Base-by-base conservation (phyloP, 1,140 invertebrate species). In the Dufourea novaeangliae region DNA sequence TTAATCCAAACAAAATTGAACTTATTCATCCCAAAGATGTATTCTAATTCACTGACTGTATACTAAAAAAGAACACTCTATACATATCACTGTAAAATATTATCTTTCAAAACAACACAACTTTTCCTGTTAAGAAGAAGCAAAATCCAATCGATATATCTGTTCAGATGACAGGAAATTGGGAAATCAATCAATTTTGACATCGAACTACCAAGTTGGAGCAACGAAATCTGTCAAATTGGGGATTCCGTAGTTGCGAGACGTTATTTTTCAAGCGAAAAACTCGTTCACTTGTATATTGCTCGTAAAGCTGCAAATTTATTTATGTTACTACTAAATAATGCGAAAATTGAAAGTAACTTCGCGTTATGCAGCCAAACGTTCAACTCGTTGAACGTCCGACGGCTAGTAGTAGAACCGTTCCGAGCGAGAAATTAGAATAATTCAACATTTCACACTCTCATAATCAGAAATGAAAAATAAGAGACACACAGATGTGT, bases 351-450 rank as follows among this genome's bases (percentile, higher is more conserved):
- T 59, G 29, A 27, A 37, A 0, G n/a, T n/a, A n/a, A 50, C n/a
- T 50, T 4, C 0, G 44, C 6, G 25, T 34, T 11, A 14, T n/a
- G 17, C 50, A 46, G 34, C 52, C 25, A 62, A 56, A 41, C 46
- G 50, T 66, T 44, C 59, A 41, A 64, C 32, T 22, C 67, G 46
- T 12, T 50, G 29, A 63, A 54, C 54, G 54, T 67, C 81, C 81
- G 81, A 78, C 79, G 81, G 81, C 52, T 32, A 62, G 10, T 14
- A 44, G 41, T 44, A 12, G 25, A 25, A 62, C 50, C 25, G 17
- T 7, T 29, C 32, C 32, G 32, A 37, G 11, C 20, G 20, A 5
- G 59, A 11, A 10, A 6, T 8, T 2, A 0, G 32, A 25, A n/a
- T 37, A 8, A 62, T 62, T 25, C 6, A 57, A 27, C n/a, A n/a